These are phyloP conservation scores for Sisyra nigra DNA, from an alignment of 2,888 invertebrate species.

Conservation along the genomic window DNA sequence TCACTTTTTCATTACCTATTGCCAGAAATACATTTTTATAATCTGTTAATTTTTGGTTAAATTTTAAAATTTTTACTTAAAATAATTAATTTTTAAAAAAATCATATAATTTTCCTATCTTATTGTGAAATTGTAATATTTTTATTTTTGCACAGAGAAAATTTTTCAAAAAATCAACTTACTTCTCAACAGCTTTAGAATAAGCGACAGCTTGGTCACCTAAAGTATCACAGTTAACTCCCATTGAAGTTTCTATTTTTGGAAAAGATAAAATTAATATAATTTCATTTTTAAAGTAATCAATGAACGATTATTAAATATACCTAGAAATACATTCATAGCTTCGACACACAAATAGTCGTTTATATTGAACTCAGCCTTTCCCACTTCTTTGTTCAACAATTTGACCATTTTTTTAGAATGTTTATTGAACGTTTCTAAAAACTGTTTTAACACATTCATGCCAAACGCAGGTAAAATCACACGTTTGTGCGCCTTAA, in stretches of 20 bases:
- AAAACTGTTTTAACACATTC: constrained; percentile 14
- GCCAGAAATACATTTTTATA: too few species aligned
- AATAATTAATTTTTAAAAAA: too few species aligned
- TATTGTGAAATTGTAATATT: too few species aligned
- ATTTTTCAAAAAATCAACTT: constrained; percentile 9
- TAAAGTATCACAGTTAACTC: constrained; percentile 17
- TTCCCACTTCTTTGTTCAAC: constrained; percentile 12
- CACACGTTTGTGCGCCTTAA: constrained; percentile 15
- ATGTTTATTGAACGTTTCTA: constrained; percentile 15
- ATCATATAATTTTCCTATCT: too few species aligned
- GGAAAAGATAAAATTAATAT: too few species aligned
- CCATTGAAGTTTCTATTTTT: constrained; percentile 16
- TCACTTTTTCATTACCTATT: too few species aligned
- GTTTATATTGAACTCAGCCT: constrained; percentile 15
- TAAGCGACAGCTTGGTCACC: constrained; percentile 15
- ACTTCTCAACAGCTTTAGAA: constrained; percentile 15
- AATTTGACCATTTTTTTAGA: constrained; percentile 11
- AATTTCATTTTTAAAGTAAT: background rate
- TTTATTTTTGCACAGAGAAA: background rate
- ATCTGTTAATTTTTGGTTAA: too few species aligned
- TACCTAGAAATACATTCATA: constrained; percentile 16
- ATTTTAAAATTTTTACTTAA: too few species aligned
- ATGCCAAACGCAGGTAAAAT: constrained; percentile 16
- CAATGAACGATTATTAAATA: constrained; percentile 1
- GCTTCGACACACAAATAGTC: constrained; percentile 14